Percentiles rank a stretch among this genome's conserved stretches.
Conservation (phyloP, 2,797 vertebrate genomes). For the Acropternis orthonyx region DNA sequence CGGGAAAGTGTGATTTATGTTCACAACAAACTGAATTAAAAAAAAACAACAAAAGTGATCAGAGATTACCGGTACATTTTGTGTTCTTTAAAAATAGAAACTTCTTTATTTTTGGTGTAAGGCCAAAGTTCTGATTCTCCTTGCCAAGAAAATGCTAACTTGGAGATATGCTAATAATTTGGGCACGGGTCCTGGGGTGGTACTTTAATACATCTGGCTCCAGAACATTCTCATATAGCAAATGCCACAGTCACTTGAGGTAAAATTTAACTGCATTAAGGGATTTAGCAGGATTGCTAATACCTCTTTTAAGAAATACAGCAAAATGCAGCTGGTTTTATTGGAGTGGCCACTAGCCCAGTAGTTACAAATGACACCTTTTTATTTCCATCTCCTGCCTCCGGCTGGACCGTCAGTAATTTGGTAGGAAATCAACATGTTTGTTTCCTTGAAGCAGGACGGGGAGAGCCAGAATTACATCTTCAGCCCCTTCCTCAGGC, state of each 20-base stretch:
- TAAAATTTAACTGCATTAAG: background rate
- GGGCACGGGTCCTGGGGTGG: background rate
- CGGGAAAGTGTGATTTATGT: conserved; percentile 36
- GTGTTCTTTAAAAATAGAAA: background rate
- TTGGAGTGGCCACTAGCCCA: background rate
- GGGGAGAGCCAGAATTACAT: background rate
- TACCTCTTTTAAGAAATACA: background rate
- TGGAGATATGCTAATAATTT: background rate
- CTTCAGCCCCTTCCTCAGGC: background rate
- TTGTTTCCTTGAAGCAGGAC: background rate
- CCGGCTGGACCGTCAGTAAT: background rate
- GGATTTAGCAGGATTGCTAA: background rate
- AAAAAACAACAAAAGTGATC: background rate
- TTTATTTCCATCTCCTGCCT: background rate
- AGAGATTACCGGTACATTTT: conserved; percentile 16
- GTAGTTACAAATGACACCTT: background rate
- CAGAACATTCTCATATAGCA: background rate
- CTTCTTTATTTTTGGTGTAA: background rate
- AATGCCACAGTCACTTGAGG: background rate
- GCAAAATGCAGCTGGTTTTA: background rate
- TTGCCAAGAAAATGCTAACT: accelerated
- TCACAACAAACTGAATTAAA: conserved; percentile 22
- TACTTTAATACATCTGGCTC: background rate
- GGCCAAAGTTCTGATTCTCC: background rate
- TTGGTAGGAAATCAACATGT: background rate